Base-by-base conservation (phyloP, 2,113 vertebrate species). In the Redunca redunca region DNA sequence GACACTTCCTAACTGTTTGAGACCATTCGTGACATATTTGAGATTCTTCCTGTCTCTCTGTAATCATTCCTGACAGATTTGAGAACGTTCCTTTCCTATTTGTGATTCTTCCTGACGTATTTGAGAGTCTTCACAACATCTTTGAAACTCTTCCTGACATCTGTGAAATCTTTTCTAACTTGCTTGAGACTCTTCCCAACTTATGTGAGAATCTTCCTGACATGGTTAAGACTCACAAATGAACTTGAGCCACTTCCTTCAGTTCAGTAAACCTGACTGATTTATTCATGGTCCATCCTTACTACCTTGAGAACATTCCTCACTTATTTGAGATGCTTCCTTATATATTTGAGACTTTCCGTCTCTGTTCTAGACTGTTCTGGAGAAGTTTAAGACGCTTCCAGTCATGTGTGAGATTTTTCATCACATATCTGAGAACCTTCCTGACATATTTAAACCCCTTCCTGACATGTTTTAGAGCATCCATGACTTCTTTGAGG, bases 21-120 rank as follows among this genome's bases (percentile, higher is more conserved):
- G 46, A 60, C 64, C 67, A 91, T 96, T 58, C 19, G n/a, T 83
- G 50, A 94, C 71, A 82, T 91, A 91, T 86, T 58, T 74, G 57
- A 96, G 74, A 78, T 33, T 71, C 81, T 95, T 93, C 8, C 58
- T 94, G 9, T 97, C 80, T 89, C 71, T 88, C 94, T 95, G 26
- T 77, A 96, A 88, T 52, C 74, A 97, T 60, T 86, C 57, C 46
- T 86, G 50, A 71, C 33, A 80, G 50, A 67, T 96, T 15, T 82
- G 40, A 88, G 74, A 82, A 82, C 2, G 13, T 92, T 88, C 13
- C 50, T 92, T 64, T 67, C 57, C 89, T 91, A 67, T 30, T 6
- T 91, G 57, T 80, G 71, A 62, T 64, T 95, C 82, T 55, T 95
- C 50, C 74, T 88, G 28, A 93, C 26, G 4, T 95, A 94, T 71